Conservation (phyloP, 2,888 invertebrate genomes). For the Schrankia costaestrigalis region DNA sequence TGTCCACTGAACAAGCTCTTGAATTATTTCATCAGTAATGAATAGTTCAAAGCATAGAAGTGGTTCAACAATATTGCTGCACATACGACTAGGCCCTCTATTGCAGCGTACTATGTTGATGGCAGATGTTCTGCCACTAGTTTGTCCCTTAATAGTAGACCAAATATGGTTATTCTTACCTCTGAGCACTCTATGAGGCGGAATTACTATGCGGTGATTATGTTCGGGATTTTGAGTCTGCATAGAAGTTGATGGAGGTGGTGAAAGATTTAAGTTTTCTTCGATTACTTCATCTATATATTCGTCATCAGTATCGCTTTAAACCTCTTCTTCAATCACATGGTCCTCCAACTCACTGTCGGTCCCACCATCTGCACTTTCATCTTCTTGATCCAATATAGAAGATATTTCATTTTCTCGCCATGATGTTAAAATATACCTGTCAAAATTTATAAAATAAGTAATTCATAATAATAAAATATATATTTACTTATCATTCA, state of each 20-base stretch:
- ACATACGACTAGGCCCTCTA: constrained; percentile 12
- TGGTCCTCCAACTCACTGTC: constrained; percentile 25
- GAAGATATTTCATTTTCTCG: constrained; percentile 12
- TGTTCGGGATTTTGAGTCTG: constrained; percentile 2
- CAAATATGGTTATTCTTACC: constrained; percentile 16
- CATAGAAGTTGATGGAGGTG: constrained; percentile 8
- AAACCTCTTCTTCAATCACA: constrained; percentile 22
- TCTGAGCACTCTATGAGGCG: constrained; percentile 20
- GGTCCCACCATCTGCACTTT: constrained; percentile 17
- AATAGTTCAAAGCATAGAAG: constrained; percentile 7
- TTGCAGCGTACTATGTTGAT: constrained; percentile 10
- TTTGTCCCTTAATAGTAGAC: constrained; percentile 13
- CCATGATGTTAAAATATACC: neutral
- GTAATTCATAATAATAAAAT: neutral
- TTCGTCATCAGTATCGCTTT: constrained; percentile 23
- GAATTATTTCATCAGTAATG: neutral
- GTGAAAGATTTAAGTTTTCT: constrained; percentile 5
- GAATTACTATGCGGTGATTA: constrained; percentile 22
- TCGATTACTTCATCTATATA: constrained; percentile 15
- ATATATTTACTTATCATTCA: neutral
- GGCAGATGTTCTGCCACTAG: constrained; percentile 3
- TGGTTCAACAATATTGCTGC: constrained; percentile 7
- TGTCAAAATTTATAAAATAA: neutral
- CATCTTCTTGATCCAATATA: constrained; percentile 20
- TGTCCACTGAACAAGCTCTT: neutral